Percentiles rank a stretch among this genome's conserved stretches.
Conservation (phyloP, 2,113 vertebrate species). For the Verasper variegatus region DNA sequence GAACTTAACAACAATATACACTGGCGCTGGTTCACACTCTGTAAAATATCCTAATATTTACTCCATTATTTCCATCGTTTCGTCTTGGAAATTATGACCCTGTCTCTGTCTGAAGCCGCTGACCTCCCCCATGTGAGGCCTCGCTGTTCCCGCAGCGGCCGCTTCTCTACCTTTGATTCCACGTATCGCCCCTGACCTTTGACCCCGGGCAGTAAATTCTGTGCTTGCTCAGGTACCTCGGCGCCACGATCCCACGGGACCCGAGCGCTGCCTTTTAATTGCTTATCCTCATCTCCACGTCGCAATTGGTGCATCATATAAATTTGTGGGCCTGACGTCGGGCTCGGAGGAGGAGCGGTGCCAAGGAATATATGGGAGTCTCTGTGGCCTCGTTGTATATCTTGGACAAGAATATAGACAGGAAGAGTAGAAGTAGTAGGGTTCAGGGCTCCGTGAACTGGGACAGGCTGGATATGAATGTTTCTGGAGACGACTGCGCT, state of each 20-base stretch:
- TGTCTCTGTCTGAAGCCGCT: slow-evolving; percentile 29
- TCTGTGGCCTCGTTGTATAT: slow-evolving; percentile 61
- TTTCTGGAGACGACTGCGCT: slow-evolving; percentile 5
- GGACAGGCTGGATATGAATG: slow-evolving; percentile 34
- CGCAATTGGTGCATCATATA: slow-evolving; percentile 59
- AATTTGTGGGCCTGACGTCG: slow-evolving; percentile 58
- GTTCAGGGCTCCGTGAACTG: slow-evolving; percentile 35
- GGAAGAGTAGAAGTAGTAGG: slow-evolving; percentile 42
- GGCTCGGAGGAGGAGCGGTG: slow-evolving; percentile 27
- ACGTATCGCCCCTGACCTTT: slow-evolving; percentile 63
- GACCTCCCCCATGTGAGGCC: slow-evolving; percentile 28
- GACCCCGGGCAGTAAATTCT: slow-evolving; percentile 61
- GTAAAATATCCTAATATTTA: slow-evolving; percentile 69
- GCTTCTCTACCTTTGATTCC: slow-evolving; percentile 54
- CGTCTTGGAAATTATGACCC: slow-evolving; percentile 50
- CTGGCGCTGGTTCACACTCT: slow-evolving; percentile 63
- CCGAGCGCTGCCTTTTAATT: slow-evolving; percentile 57
- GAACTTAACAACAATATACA: slow-evolving; percentile 71
- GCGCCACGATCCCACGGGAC: slow-evolving; percentile 57
- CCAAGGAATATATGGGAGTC: slow-evolving; percentile 61
- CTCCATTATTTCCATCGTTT: slow-evolving; percentile 58
- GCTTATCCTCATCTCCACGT: slow-evolving; percentile 58
- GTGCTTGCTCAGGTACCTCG: slow-evolving; percentile 59
- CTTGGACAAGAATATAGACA: slow-evolving; percentile 57
- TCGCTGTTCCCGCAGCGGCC: slow-evolving; percentile 27